Percentiles rank a stretch among this genome's conserved stretches.
phyloP scores from a whole-genome alignment of 1,140 invertebrate genomes.

The Drosophila paulistorum region DNA sequence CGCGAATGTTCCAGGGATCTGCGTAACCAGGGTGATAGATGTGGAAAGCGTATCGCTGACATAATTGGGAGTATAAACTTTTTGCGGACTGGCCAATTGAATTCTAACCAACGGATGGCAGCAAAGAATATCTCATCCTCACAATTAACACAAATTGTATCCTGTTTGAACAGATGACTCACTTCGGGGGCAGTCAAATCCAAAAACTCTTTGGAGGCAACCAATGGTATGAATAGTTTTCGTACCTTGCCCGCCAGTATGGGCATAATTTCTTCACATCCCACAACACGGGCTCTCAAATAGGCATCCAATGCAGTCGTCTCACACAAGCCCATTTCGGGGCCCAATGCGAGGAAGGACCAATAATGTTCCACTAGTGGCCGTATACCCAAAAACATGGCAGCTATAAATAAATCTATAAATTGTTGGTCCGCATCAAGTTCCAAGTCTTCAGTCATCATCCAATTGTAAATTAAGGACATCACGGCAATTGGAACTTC shows the following conservation, averaged over 20 bases:
- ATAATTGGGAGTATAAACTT: not conserved
- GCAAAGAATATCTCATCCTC: slow-evolving; percentile 59
- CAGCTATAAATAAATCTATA: too few species aligned
- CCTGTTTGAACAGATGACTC: not conserved
- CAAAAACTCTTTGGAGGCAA: slow-evolving; percentile 34
- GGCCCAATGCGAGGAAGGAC: not conserved
- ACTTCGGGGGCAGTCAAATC: slow-evolving; percentile 25
- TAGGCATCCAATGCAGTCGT: slow-evolving; percentile 29
- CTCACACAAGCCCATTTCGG: slow-evolving; percentile 18
- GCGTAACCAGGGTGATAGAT: slow-evolving; percentile 35
- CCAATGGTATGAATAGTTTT: slow-evolving; percentile 34
- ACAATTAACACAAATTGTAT: slow-evolving; percentile 41
- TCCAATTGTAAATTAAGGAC: slow-evolving; percentile 42
- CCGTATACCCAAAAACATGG: slow-evolving; percentile 25
- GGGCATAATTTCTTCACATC: slow-evolving; percentile 31
- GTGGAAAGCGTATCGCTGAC: slow-evolving; percentile 20
- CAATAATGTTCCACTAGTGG: slow-evolving; percentile 33
- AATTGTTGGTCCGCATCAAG: too few species aligned
- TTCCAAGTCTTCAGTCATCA: not conserved
- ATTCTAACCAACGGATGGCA: slow-evolving; percentile 34
- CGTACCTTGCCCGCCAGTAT: slow-evolving; percentile 21
- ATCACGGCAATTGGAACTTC: slow-evolving; percentile 18
- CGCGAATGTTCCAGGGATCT: slow-evolving; percentile 2
- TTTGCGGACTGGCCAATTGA: slow-evolving; percentile 29
- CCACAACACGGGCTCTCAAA: not conserved